phyloP scores from a whole-genome alignment of 2,888 invertebrate genomes.

The Melipona bicolor region DNA sequence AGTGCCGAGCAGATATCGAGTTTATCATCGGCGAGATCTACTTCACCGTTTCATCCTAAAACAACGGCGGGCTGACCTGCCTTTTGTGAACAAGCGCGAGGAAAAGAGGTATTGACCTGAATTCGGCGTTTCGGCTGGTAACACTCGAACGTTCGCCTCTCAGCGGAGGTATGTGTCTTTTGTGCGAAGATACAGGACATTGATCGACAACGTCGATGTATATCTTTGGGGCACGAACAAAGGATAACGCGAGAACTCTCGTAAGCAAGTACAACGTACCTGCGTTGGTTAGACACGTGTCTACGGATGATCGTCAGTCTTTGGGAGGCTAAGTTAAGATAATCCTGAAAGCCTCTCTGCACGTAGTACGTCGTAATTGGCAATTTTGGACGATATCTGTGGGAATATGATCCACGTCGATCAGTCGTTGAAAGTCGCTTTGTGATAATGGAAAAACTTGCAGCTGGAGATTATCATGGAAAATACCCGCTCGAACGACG shows the following conservation, averaged over 20 bases:
- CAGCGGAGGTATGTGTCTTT: slow-evolving; percentile 6
- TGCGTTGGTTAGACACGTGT: too few species aligned
- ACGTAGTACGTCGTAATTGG: slow-evolving; percentile 26
- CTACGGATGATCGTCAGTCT: too few species aligned
- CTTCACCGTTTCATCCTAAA: slow-evolving; percentile 24
- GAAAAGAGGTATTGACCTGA: slow-evolving; percentile 54
- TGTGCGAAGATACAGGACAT: slow-evolving; percentile 34
- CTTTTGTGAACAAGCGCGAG: slow-evolving; percentile 40
- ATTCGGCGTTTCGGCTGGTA: slow-evolving; percentile 38
- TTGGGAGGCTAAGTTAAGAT: too few species aligned
- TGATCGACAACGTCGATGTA: slow-evolving; percentile 18
- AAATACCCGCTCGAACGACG: background rate
- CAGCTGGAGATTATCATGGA: slow-evolving; percentile 12
- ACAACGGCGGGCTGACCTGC: slow-evolving; percentile 27
- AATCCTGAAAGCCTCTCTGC: background rate
- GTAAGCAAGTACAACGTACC: slow-evolving; percentile 10
- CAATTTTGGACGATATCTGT: background rate
- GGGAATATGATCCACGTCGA: slow-evolving; percentile 19
- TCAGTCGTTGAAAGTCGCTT: slow-evolving; percentile 44
- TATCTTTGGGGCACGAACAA: slow-evolving; percentile 12
- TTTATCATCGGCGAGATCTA: slow-evolving; percentile 31
- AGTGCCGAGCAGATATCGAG: slow-evolving; percentile 51
- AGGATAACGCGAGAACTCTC: slow-evolving; percentile 38
- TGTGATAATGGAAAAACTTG: background rate
- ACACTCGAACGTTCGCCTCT: slow-evolving; percentile 28